Conservation (phyloP, 1,140 invertebrate species). For the Melanaphis sacchari region DNA sequence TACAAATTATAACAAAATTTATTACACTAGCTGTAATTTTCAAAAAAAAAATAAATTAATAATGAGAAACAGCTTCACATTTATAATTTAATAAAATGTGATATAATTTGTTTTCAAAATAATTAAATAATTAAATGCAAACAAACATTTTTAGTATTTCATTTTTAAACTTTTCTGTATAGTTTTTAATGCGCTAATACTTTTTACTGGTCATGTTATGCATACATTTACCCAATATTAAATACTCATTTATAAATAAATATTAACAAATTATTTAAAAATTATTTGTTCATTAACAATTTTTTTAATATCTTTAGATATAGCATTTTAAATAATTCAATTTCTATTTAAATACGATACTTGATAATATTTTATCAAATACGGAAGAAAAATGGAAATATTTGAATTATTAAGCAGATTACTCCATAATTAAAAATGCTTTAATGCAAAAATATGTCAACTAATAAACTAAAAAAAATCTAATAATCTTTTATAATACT, state of each 20-base stretch:
- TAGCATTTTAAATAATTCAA: background rate
- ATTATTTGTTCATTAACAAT: background rate
- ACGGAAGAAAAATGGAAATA: background rate
- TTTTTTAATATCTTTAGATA: background rate
- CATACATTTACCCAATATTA: background rate
- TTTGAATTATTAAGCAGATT: background rate
- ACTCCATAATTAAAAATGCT: background rate
- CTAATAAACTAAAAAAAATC: background rate
- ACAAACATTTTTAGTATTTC: background rate
- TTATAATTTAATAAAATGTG: background rate
- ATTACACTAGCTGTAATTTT: background rate
- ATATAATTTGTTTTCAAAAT: background rate
- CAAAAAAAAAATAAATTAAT: background rate
- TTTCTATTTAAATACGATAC: background rate
- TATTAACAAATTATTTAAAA: background rate
- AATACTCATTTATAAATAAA: background rate
- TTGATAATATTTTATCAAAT: background rate
- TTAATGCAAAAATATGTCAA: background rate
- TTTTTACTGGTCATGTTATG: background rate
- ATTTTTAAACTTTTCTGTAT: background rate
- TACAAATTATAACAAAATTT: background rate
- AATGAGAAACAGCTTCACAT: background rate
- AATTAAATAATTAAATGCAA: constrained; percentile 5
- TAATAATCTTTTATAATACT: background rate
- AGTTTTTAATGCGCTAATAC: background rate